These are phyloP conservation scores for Cotesia vestalis DNA, from an alignment of 1,140 invertebrate genomes.

Conservation along the genomic window DNA sequence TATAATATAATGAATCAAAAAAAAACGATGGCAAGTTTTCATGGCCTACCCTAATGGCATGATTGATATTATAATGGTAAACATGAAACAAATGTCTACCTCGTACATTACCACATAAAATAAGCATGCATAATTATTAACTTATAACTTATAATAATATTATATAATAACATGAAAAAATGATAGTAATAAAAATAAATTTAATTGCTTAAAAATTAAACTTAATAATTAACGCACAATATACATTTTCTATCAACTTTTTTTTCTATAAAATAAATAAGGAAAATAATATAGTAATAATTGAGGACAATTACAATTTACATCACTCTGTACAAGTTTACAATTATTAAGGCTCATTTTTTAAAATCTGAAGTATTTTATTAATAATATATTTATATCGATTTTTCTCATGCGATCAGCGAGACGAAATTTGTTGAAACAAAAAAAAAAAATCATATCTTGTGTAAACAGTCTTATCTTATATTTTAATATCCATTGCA, in stretches of 20 bases:
- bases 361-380: slow-evolving; percentile 26
- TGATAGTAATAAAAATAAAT: slow-evolving; percentile 36
- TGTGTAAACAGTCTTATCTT: no score
- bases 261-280: slow-evolving; percentile 18
- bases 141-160: slow-evolving; percentile 35
- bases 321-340: slow-evolving; percentile 62
- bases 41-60: slow-evolving; percentile 56
- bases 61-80: slow-evolving; percentile 38
- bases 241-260: slow-evolving; percentile 38
- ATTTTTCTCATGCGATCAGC: no score
- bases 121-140: slow-evolving; percentile 3
- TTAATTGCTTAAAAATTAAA: slow-evolving; percentile 23
- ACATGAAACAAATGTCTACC: slow-evolving; percentile 36
- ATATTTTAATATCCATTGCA: no score
- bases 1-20: slow-evolving; percentile 36
- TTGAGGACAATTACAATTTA: slow-evolving; percentile 61
- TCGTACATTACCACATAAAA: no score
- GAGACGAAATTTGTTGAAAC: neutral
- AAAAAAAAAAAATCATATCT: no score
- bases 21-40: slow-evolving; percentile 58
- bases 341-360: slow-evolving; percentile 27
- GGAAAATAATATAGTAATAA: slow-evolving; percentile 60
- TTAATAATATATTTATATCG: neutral
- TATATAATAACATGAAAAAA: slow-evolving; percentile 40
- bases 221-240: slow-evolving; percentile 30